Conservation (phyloP, 2,888 invertebrate genomes). For the Nomada flava region DNA sequence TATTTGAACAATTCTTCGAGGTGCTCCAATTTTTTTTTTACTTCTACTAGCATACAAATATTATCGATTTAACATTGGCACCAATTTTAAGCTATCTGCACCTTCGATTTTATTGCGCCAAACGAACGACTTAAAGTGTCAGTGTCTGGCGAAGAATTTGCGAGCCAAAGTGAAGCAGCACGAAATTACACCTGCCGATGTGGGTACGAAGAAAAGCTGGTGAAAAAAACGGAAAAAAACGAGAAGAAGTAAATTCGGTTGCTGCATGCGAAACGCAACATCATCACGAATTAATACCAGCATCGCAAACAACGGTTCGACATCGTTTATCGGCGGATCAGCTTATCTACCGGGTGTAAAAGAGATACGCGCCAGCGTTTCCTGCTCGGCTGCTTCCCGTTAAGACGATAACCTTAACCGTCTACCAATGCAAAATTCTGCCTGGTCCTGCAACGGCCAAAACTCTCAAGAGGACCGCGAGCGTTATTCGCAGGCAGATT, state of each 20-base stretch:
- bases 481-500: conserved; percentile 33
- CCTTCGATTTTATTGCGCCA: no score
- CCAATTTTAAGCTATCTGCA: no score
- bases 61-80: no score
- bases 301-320: conserved; percentile 63
- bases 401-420: conserved; percentile 75
- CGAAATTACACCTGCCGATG: not conserved
- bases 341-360: conserved; percentile 73
- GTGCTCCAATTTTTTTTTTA: no score
- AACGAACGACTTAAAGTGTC: no score
- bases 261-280: conserved; percentile 42
- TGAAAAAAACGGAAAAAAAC: not conserved
- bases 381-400: conserved; percentile 72
- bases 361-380: conserved; percentile 69
- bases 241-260: conserved; percentile 14
- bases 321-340: conserved; percentile 71
- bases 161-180: not conserved
- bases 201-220: not conserved
- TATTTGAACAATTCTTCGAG: no score
- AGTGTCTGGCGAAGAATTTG: not conserved
- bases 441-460: conserved; percentile 23
- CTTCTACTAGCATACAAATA: no score
- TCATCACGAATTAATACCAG: conserved; percentile 45
- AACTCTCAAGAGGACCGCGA: conserved; percentile 32
- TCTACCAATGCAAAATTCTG: conserved; percentile 54